Conservation (phyloP, 2,113 vertebrate species). For the Podocnemis expansa region DNA sequence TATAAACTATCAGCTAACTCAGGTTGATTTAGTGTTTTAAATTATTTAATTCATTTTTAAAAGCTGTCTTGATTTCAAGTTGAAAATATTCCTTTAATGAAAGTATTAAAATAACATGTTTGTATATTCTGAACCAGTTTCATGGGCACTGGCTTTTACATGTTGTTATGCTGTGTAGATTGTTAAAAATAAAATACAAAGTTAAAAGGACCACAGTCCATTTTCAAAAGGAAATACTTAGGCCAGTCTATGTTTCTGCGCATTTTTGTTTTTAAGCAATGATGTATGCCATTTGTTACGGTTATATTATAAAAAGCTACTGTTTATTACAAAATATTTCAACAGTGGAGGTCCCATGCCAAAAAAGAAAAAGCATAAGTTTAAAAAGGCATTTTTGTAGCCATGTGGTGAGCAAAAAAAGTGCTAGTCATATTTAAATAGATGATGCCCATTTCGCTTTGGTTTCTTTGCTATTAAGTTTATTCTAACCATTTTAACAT, state of each 20-base stretch:
- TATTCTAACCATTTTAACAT: neutral
- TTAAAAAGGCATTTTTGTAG: neutral
- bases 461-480: neutral
- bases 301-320: neutral
- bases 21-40: neutral
- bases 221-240: neutral
- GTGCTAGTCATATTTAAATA: neutral
- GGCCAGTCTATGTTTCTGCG: neutral
- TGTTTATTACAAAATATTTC: neutral
- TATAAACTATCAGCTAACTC: neutral
- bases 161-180: neutral
- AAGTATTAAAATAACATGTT: neutral
- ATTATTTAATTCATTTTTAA: neutral
- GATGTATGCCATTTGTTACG: neutral
- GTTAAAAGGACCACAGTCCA: neutral
- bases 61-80: neutral
- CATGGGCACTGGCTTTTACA: neutral
- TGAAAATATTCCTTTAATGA: neutral
- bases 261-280: neutral
- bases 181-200: neutral
- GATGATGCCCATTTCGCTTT: neutral
- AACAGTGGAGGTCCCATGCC: neutral
- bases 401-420: neutral
- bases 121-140: neutral
- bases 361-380: neutral